These are phyloP conservation scores for Brenthis hecate DNA, from an alignment of 2,888 invertebrate genomes.

Conservation along the genomic window DNA sequence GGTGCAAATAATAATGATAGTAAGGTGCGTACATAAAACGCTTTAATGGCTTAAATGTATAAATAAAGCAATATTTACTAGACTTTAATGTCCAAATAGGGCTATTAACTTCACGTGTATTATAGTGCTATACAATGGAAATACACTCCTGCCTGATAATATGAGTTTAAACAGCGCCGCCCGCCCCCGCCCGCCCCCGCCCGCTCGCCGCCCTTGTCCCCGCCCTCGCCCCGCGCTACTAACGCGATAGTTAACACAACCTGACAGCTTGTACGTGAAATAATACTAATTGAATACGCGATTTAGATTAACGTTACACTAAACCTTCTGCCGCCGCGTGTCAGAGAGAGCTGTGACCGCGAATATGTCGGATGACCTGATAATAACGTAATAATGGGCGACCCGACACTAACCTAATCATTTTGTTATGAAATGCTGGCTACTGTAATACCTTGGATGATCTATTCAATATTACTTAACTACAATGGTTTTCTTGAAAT, in stretches of 20 bases:
- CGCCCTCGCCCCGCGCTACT: conserved; percentile 15
- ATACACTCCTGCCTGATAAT: conserved; percentile 22
- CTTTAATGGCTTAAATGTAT: no score
- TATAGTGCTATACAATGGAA: conserved; percentile 11
- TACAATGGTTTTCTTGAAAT: no score
- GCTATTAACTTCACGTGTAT: background rate
- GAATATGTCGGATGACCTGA: conserved; percentile 16
- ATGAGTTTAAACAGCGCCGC: conserved; percentile 28
- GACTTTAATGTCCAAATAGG: no score
- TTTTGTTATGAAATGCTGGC: no score
- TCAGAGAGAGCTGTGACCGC: background rate
- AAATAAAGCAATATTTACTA: no score
- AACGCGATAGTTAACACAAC: conserved; percentile 33
- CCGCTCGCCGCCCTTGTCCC: background rate
- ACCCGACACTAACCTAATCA: no score
- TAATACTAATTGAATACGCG: conserved; percentile 34
- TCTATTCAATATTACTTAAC: no score
- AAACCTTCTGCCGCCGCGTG: conserved; percentile 11
- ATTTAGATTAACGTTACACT: conserved; percentile 19
- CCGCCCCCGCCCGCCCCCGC: conserved; percentile 2
- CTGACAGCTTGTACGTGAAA: conserved; percentile 32
- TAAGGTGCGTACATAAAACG: no score
- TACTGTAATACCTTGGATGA: no score
- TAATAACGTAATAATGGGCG: background rate
- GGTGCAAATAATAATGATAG: no score